Evolutionary conservation across 2,113 vertebrate genomes (phyloP).

Genomic region (Garra rufa): DNA sequence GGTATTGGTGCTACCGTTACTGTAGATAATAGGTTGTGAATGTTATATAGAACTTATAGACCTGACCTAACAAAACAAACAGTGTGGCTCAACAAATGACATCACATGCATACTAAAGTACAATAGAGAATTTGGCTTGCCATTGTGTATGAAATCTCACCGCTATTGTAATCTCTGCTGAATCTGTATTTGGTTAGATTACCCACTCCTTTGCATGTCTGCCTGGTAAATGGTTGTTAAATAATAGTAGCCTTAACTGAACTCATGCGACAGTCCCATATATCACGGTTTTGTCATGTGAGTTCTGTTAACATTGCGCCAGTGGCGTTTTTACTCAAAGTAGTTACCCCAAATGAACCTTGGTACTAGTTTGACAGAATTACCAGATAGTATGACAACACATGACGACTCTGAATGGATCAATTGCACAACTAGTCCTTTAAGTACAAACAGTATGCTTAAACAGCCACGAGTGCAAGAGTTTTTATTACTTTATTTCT

Average conservation of each 20-base stretch:
- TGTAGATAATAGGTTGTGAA: background rate
- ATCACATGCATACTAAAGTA: background rate
- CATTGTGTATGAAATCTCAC: background rate
- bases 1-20: background rate
- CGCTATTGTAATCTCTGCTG: slow-evolving; percentile 12
- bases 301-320: background rate
- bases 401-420: background rate
- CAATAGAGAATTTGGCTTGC: slow-evolving; percentile 13
- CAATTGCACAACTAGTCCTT: background rate
- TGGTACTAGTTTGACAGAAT: background rate
- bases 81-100: background rate
- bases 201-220: background rate
- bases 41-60: background rate
- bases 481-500: too few species aligned
- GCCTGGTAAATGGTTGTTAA: background rate
- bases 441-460: background rate
- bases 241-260: background rate
- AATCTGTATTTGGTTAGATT: slow-evolving; percentile 14
- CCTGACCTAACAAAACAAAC: background rate
- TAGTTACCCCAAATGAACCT: background rate
- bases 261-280: background rate
- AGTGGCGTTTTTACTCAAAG: background rate
- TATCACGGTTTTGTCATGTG: background rate
- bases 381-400: background rate
- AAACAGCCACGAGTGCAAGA: background rate